Evolutionary conservation across 2,888 invertebrate species (phyloP).

Genomic region (Ectropis crepuscularia): DNA sequence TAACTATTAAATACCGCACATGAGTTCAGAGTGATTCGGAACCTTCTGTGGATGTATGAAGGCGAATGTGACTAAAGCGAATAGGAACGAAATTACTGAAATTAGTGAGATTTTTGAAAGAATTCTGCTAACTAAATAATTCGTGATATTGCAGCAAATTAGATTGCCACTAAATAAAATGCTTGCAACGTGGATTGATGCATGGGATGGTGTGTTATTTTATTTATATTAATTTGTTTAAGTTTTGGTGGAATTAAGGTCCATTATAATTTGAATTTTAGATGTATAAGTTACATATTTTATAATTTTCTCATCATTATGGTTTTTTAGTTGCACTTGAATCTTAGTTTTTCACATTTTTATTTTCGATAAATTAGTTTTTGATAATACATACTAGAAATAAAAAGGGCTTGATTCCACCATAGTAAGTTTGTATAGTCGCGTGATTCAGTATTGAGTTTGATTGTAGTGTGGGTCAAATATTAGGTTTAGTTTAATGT

Average conservation of each 20-base stretch:
- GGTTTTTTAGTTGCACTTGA: slow-evolving; percentile 18
- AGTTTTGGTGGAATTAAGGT: background rate
- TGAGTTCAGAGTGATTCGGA: too few relatives aligned
- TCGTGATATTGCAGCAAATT: too few relatives aligned
- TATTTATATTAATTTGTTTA: background rate
- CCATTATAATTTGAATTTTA: background rate
- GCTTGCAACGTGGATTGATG: too few relatives aligned
- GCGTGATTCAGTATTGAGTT: slow-evolving; percentile 65
- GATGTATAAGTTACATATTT: background rate
- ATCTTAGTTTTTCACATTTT: background rate
- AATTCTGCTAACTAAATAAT: too few relatives aligned
- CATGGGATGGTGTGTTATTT: background rate
- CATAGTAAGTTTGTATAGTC: slow-evolving; percentile 7
- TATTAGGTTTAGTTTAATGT: slow-evolving; percentile 45
- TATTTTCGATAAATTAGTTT: background rate
- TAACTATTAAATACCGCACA: background rate
- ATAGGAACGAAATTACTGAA: too few relatives aligned
- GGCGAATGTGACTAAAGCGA: too few relatives aligned
- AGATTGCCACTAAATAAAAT: too few relatives aligned
- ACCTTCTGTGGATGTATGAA: too few relatives aligned
- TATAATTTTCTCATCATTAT: background rate
- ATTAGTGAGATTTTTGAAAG: too few relatives aligned
- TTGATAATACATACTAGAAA: background rate
- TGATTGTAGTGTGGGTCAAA: slow-evolving; percentile 47
- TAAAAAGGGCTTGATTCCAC: slow-evolving; percentile 10